A percentile compares a stretch with the other conserved stretches of the same genome.
Evolutionary conservation across 2,113 vertebrate species (phyloP).

Genomic region (Spea multiplicata): DNA sequence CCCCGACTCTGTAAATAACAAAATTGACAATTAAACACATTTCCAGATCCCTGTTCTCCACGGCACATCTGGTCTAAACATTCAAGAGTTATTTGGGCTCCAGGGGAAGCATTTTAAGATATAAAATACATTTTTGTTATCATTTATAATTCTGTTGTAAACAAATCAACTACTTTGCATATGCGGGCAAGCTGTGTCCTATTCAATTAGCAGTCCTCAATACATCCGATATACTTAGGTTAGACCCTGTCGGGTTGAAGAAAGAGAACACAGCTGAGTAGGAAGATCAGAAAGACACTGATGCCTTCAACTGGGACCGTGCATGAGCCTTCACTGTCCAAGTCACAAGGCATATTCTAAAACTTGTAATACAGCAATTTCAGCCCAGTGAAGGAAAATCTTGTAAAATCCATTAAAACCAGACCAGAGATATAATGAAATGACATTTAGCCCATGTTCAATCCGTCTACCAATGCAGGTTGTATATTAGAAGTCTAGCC

Average conservation of each 20-base stretch:
- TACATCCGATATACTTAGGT: neutral
- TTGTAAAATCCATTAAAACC: conserved; percentile 50
- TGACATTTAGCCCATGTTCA: conserved; percentile 43
- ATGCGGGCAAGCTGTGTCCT: no score
- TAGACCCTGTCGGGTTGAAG: neutral
- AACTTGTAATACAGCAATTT: conserved; percentile 44
- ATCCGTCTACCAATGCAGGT: neutral
- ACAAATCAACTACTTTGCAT: no score
- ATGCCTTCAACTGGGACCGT: conserved; percentile 17
- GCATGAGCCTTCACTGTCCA: conserved; percentile 16
- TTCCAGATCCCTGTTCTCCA: no score
- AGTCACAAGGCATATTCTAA: conserved; percentile 54
- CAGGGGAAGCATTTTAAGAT: no score
- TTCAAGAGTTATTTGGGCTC: no score
- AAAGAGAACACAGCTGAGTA: conserved; percentile 1
- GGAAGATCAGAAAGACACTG: conserved; percentile 12
- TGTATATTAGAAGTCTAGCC: conserved; percentile 3
- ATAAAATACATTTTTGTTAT: no score
- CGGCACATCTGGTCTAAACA: no score
- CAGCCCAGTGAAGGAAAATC: conserved; percentile 48
- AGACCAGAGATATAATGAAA: conserved; percentile 51
- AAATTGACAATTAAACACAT: no score
- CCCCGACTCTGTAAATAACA: no score
- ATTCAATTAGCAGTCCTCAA: conserved; percentile 12
- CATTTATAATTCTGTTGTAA: no score